phyloP scores from a whole-genome alignment of 2,888 invertebrate genomes.

The Hyles lineata region DNA sequence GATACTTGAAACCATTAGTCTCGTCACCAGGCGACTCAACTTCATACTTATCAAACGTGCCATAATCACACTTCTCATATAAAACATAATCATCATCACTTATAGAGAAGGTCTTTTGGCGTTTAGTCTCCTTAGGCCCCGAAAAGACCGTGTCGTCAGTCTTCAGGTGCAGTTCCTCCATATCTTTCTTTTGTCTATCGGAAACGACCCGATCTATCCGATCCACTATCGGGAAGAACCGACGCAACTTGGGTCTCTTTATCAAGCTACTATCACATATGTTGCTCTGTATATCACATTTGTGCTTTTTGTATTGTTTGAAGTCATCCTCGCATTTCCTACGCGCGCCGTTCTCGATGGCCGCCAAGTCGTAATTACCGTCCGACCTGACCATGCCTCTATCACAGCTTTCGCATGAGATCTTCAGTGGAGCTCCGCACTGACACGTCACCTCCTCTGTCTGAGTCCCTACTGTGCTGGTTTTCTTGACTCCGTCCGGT shows the following conservation, averaged over 20 bases:
- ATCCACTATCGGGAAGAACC: constrained; percentile 69
- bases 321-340: constrained; percentile 64
- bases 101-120: constrained; percentile 73
- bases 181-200: constrained; percentile 69
- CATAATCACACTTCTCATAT: constrained; percentile 79
- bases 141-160: constrained; percentile 75
- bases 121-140: constrained; percentile 61
- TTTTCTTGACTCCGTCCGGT: constrained; percentile 67
- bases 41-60: constrained; percentile 68
- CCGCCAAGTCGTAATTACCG: constrained; percentile 70
- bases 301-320: constrained; percentile 73
- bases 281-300: constrained; percentile 71
- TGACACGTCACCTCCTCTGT: constrained; percentile 72
- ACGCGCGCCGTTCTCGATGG: constrained; percentile 52
- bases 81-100: constrained; percentile 70
- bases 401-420: constrained; percentile 60
- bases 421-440: constrained; percentile 63
- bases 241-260: constrained; percentile 74
- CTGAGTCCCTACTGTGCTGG: constrained; percentile 71
- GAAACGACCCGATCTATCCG: constrained; percentile 69
- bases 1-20: constrained; percentile 59
- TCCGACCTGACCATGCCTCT: constrained; percentile 71
- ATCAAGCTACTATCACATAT: constrained; percentile 59
- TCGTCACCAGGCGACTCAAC: constrained; percentile 60
- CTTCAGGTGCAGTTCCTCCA: constrained; percentile 66